Conservation (phyloP, 1,140 invertebrate species). For the Arctopsyche grandis region DNA sequence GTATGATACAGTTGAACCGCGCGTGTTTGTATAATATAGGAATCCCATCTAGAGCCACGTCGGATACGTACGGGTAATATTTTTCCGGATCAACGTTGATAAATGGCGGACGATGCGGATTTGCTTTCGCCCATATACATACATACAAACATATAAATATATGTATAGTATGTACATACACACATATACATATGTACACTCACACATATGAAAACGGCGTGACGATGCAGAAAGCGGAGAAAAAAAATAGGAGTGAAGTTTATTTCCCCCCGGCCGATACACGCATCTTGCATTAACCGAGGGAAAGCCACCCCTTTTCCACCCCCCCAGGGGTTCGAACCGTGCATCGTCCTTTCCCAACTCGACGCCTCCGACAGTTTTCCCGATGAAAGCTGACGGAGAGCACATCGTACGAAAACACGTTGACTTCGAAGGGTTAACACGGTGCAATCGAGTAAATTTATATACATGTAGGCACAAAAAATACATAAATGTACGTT, state of each 20-base stretch:
- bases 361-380: too few species aligned
- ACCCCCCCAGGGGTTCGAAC: too few species aligned
- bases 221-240: slow-evolving; percentile 25
- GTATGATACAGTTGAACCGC: too few species aligned
- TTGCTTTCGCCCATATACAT: background rate
- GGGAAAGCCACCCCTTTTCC: background rate
- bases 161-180: background rate
- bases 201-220: background rate
- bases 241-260: slow-evolving; percentile 20
- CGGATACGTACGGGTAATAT: slow-evolving; percentile 13
- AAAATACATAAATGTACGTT: too few species aligned
- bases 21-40: background rate
- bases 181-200: too few species aligned
- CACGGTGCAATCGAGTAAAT: too few species aligned
- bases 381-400: too few species aligned
- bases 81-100: slow-evolving; percentile 31
- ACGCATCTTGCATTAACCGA: slow-evolving; percentile 32
- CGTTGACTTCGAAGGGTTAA: too few species aligned
- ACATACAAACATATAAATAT: background rate
- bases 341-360: too few species aligned
- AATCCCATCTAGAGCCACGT: background rate
- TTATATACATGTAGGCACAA: too few species aligned
- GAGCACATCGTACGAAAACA: too few species aligned
- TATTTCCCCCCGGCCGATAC: slow-evolving; percentile 31
- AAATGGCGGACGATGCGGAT: slow-evolving; percentile 26